A percentile compares a stretch with the other conserved stretches of the same genome.
Evolutionary conservation across 2,113 vertebrate species (phyloP).

Genomic region (Nerophis ophidion): DNA sequence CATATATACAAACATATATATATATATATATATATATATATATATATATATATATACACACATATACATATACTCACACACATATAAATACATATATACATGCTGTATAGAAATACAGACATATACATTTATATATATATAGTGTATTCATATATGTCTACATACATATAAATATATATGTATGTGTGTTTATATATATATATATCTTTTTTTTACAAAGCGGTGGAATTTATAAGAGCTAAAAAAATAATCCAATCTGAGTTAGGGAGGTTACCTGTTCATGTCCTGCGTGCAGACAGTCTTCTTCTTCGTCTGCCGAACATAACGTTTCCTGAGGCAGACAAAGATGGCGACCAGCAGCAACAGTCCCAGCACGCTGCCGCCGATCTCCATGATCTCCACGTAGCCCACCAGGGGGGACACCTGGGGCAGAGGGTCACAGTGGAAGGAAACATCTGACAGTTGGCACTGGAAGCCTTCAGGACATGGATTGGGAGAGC

Average conservation of each 20-base stretch:
- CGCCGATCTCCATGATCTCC: constrained; percentile 76
- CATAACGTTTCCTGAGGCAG: constrained; percentile 69
- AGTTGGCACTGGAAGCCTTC: constrained; percentile 69
- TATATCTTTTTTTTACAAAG: no score
- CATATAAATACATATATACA: no score
- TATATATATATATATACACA: no score
- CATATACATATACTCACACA: no score
- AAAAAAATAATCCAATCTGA: no score
- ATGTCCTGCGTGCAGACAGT: constrained; percentile 83
- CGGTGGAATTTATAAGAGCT: neutral
- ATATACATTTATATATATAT: no score
- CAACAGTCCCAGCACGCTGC: constrained; percentile 58
- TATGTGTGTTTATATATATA: no score
- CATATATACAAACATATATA: no score
- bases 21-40: no score
- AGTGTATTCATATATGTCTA: no score
- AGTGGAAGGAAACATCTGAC: constrained; percentile 57
- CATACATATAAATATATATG: no score
- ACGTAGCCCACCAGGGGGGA: constrained; percentile 41
- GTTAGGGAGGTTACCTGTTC: constrained; percentile 62
- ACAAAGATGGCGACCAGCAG: constrained; percentile 62
- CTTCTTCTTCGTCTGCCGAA: constrained; percentile 79
- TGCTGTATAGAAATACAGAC: no score
- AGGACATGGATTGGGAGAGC: constrained; percentile 72
- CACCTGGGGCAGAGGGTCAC: constrained; percentile 55